These are phyloP conservation scores for Melanotaenia parkinsoni DNA, from an alignment of 2,797 vertebrate genomes.

Conservation along the genomic window DNA sequence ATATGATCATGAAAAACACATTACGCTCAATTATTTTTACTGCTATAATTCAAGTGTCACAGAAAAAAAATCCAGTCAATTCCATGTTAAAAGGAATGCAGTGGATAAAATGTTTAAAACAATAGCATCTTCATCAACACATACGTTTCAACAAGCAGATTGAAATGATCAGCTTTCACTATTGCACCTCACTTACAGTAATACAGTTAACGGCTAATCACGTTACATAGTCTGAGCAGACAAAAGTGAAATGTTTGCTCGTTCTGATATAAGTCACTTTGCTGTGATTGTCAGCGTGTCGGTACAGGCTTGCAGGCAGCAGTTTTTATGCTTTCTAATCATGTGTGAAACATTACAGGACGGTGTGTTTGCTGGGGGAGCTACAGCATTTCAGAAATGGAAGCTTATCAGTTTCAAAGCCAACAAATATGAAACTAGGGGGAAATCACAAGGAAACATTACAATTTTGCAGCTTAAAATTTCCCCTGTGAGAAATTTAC, in stretches of 20 bases:
- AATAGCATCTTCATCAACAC: background rate
- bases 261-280: slow-evolving; percentile 4
- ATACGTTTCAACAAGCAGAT: slow-evolving; percentile 19
- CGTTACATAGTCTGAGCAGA: slow-evolving; percentile 1
- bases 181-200: background rate
- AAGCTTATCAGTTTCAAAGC: background rate
- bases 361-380: background rate
- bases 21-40: background rate
- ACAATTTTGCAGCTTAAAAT: background rate
- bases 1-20: slow-evolving; percentile 32
- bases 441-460: background rate
- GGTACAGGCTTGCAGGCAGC: background rate
- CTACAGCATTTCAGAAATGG: background rate
- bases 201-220: slow-evolving; percentile 4
- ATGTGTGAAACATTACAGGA: slow-evolving; percentile 4
- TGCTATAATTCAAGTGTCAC: slow-evolving; percentile 42
- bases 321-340: slow-evolving; percentile 8
- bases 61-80: slow-evolving; percentile 19
- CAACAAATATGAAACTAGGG: background rate
- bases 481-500: background rate
- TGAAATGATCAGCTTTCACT: slow-evolving; percentile 9
- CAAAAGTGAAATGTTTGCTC: background rate
- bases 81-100: slow-evolving; percentile 59
- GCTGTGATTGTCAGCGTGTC: slow-evolving; percentile 19
- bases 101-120: slow-evolving; percentile 32